These are phyloP conservation scores for Oophaga pumilio DNA, from an alignment of 2,113 vertebrate species.

Conservation along the genomic window DNA sequence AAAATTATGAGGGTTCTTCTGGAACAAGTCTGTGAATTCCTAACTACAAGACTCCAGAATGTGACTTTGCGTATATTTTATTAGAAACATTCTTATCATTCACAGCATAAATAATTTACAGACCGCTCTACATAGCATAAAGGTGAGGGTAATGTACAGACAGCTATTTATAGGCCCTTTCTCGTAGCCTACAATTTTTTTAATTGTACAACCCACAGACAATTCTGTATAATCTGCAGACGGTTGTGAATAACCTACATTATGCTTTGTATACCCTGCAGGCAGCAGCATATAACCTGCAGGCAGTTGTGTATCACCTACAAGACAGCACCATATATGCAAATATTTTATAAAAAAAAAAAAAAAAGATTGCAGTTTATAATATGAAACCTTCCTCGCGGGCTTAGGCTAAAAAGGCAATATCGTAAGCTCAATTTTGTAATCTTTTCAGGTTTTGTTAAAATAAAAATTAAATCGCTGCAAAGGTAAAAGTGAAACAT, in stretches of 20 bases:
- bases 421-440: too few species aligned
- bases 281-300: slow-evolving; percentile 34
- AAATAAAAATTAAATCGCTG: too few species aligned
- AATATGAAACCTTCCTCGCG: not conserved
- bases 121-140: slow-evolving; percentile 12
- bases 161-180: slow-evolving; percentile 6
- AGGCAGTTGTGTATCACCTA: slow-evolving; percentile 20
- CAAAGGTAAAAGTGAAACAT: too few species aligned
- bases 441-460: too few species aligned
- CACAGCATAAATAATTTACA: slow-evolving; percentile 17
- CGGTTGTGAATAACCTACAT: slow-evolving; percentile 6
- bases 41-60: not conserved
- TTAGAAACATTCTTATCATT: slow-evolving; percentile 2
- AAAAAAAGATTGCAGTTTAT: not conserved
- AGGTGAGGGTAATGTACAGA: slow-evolving; percentile 1
- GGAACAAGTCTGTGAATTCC: not conserved
- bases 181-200: not conserved
- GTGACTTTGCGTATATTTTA: not conserved
- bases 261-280: slow-evolving; percentile 28
- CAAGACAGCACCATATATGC: not conserved
- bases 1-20: not conserved
- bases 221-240: slow-evolving; percentile 6
- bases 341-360: not conserved
- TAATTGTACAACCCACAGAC: slow-evolving; percentile 3
- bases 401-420: too few species aligned